Percentiles rank a stretch among this genome's conserved stretches.
Evolutionary conservation across 2,888 invertebrate genomes (phyloP).

Genomic region (Tenthredo amoena): DNA sequence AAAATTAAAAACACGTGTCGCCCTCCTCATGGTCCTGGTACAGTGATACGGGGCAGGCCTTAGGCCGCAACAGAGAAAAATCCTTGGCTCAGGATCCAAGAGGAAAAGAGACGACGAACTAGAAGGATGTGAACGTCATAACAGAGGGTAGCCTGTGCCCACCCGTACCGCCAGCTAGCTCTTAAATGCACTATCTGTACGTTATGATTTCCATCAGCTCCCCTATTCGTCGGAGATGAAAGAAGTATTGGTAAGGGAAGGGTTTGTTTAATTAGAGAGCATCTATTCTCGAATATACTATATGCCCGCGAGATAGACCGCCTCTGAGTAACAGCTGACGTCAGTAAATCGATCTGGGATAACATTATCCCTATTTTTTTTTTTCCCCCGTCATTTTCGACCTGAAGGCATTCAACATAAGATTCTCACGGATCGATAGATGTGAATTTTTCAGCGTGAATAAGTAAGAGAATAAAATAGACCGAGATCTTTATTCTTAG

Average conservation of each 20-base stretch:
- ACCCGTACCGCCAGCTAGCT: conserved; percentile 46
- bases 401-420: neutral
- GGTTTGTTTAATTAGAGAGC: conserved; percentile 51
- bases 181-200: conserved; percentile 43
- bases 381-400: neutral
- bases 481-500: neutral
- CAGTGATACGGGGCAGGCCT: conserved; percentile 54
- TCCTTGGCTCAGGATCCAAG: conserved; percentile 46
- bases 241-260: conserved; percentile 50
- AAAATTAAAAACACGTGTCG: conserved; percentile 60
- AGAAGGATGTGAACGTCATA: conserved; percentile 52
- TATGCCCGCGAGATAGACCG: conserved; percentile 40
- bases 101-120: conserved; percentile 7
- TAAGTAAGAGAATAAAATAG: neutral
- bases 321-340: conserved; percentile 46
- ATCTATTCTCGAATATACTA: conserved; percentile 40
- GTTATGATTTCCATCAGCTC: conserved; percentile 50
- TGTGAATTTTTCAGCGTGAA: neutral
- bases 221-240: conserved; percentile 48
- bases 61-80: conserved; percentile 28
- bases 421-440: conserved; percentile 14
- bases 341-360: conserved; percentile 34
- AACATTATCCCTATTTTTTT: neutral
- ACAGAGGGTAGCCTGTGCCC: conserved; percentile 49
- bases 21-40: conserved; percentile 47